Conservation (phyloP, 35 echinoderm and acorn worm species). For the Strongylocentrotus purpuratus region DNA sequence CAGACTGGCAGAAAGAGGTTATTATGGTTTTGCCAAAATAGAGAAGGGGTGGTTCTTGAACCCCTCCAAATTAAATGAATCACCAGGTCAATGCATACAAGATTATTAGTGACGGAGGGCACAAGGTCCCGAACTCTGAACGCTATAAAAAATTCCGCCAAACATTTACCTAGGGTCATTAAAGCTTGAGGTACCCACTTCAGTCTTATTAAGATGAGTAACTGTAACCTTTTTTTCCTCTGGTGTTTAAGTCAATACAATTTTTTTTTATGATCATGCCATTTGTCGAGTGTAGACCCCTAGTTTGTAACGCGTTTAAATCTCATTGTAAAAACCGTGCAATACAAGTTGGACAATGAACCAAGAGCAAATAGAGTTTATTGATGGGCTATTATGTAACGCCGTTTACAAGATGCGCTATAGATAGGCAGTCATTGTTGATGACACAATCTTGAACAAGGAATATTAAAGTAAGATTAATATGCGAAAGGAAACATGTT, state of each 20-base stretch:
- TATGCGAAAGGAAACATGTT: too few species aligned
- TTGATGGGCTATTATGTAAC: neutral
- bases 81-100: neutral
- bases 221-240: neutral
- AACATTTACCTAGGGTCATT: constrained; percentile 8
- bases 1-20: neutral
- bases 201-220: neutral
- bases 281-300: neutral
- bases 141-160: constrained; percentile 1
- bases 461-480: neutral
- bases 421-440: neutral
- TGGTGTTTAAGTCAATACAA: neutral
- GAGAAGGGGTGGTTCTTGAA: neutral
- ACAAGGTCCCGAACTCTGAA: neutral
- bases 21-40: neutral
- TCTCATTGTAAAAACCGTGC: neutral
- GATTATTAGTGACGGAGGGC: neutral
- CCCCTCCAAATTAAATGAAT: neutral
- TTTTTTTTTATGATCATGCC: neutral
- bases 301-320: neutral
- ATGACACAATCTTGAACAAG: neutral
- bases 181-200: neutral
- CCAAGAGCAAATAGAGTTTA: neutral
- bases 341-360: neutral
- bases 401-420: neutral